Percentiles rank a stretch among this genome's conserved stretches.
phyloP scores from a whole-genome alignment of 2,113 vertebrate species.

The Marmota flaviventris region DNA sequence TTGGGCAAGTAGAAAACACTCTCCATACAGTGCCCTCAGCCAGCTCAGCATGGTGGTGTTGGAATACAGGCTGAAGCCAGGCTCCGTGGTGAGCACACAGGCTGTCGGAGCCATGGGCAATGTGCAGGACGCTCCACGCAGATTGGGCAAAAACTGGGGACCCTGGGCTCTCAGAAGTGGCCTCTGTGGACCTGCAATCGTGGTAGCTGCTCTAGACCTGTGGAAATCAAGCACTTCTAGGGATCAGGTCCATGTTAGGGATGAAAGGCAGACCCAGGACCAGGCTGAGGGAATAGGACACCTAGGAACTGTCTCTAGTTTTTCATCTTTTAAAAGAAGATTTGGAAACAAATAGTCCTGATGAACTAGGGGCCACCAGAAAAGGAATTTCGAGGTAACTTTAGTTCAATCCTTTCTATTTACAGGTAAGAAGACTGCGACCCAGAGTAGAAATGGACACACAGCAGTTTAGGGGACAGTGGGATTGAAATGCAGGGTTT shows the following conservation, averaged over 20 bases:
- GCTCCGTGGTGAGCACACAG: too few relatives aligned
- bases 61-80: background rate
- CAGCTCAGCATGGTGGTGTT: too few relatives aligned
- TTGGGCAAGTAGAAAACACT: too few relatives aligned
- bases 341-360: too few relatives aligned
- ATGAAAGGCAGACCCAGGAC: background rate
- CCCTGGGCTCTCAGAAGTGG: too few relatives aligned
- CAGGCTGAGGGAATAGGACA: background rate
- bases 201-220: background rate
- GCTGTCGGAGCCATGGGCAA: background rate
- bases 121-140: background rate
- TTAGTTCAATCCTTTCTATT: background rate
- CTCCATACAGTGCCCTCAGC: too few relatives aligned
- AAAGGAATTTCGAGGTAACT: background rate
- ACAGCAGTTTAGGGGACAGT: too few relatives aligned
- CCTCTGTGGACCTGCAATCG: background rate
- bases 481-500: background rate
- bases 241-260: background rate
- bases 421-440: background rate
- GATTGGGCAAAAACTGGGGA: too few relatives aligned
- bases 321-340: background rate
- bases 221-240: background rate
- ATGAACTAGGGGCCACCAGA: background rate
- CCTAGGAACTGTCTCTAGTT: background rate
- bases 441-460: background rate